Evolutionary conservation across 1,140 invertebrate genomes (phyloP).

Genomic region (Euglossa dilemma): DNA sequence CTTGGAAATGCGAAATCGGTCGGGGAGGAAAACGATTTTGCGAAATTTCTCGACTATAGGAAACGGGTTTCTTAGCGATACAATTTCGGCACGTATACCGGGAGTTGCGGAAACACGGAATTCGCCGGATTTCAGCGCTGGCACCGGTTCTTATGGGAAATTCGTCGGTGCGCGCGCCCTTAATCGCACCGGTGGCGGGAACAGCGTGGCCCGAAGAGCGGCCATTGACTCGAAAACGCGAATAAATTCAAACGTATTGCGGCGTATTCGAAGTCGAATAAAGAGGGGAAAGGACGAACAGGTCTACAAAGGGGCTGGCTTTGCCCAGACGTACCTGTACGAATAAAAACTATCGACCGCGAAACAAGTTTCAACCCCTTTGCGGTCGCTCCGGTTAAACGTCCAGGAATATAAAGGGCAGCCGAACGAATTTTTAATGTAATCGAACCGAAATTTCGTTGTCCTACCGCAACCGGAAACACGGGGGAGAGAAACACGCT

Average conservation of each 20-base stretch:
- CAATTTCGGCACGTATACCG: no score
- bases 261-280: constrained; percentile 16
- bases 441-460: neutral
- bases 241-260: constrained; percentile 65
- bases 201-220: neutral
- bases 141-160: neutral
- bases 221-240: constrained; percentile 26
- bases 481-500: no score
- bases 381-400: no score
- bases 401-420: neutral
- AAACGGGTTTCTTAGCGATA: neutral
- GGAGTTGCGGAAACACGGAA: neutral
- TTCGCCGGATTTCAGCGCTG: neutral
- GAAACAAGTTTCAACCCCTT: neutral
- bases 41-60: neutral
- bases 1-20: no score
- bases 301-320: constrained; percentile 8
- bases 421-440: neutral
- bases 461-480: neutral
- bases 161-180: constrained; percentile 9
- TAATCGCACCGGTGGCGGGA: constrained; percentile 17
- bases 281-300: neutral
- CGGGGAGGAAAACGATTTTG: no score
- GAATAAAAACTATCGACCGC: constrained; percentile 7
- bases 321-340: neutral